Evolutionary conservation across 2,797 vertebrate species (phyloP), one percentile per base, ranked within the genome.

Genomic region (Spondyliosoma cantharus): DNA sequence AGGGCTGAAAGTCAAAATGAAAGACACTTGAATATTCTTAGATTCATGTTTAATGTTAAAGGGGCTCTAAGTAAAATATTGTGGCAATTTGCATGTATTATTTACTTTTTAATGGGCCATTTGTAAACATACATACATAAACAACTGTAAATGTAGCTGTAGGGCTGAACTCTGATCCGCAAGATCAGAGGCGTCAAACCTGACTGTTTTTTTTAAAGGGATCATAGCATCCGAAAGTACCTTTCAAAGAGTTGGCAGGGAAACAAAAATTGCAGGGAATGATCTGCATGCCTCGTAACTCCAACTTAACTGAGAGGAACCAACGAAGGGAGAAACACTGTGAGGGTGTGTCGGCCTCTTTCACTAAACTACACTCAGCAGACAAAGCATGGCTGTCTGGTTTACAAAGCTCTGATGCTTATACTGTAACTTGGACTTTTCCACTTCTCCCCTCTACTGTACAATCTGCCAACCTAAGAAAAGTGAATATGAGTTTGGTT

Each of bases 331-430:
- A 45, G 25, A 58, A 72, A 58, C 54, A 67, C 24, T 48, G 12
- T 1, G 11, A 84, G 74, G 74, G 89, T 54, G 71, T 78, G 86
- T 69, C 68, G 0, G 45, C 20, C 43, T 74, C 59, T 49, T 63
- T 50, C 20, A 22, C 27, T 72, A 0, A 22, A 54, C 45, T 45
- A 80, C 58, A 69, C 67, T 65, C 52, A 59, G 50, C 56, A 64
- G 16, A 67, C 56, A 71, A 15, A 19, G 43, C 32, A 50, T 8
- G 7, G 8, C 16, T 20, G 74, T 45, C 50, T 67, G 57, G 8
- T 70, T 71, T 43, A 66, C 25, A 60, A 25, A 63, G 65, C 24
- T 62, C 29, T 25, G 37, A 50, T 27, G 7, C 20, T 9, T 24
- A 2, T 45, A 13, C 43, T 80, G 32, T n/a, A 71, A 22, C 4